Evolutionary conservation across 1,140 invertebrate genomes (phyloP), one percentile per base, ranked within the genome.

Genomic region (Monochamus saltuarius): DNA sequence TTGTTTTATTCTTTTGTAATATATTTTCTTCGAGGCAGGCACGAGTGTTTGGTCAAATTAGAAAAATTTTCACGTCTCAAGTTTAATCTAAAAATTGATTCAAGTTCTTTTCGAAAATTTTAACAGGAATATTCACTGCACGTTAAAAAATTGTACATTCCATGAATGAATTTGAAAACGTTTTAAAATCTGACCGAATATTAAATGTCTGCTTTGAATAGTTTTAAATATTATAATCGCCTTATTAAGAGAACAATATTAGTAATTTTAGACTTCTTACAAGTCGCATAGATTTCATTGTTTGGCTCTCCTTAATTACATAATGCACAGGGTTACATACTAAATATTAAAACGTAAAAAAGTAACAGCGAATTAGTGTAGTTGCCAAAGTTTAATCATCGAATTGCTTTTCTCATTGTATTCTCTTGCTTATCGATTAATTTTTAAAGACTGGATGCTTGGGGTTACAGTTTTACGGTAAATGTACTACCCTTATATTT

Each of bases 261-360:
- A 56, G 54, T 47, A 46, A 49, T 36, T 49, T 43, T 54, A 54
- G 42, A 53, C 39, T 57, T 59, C 56, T 38, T 63, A 49, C 17
- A 29, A 56, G 14, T 29, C 13, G 14, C 16, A 45, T 56, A 7
- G 16, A 11, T 36, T 43, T 43, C 9, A 52, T 49, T 35, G 19
- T 56, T 54, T 63, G 37, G 40, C 17, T 22, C 35, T 59, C 59
- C 51, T 55, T 53, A 52, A 64, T 22, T 66, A 51, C 49, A 36
- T 46, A 66, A 45, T 69, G 64, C 67, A 69, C 67, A 69, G 67
- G 67, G 66, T 68, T 66, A 60, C 62, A 46, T 56, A 56, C 35
- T 66, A 62, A 51, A 59, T 56, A 62, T 54, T 62, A 63, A 62
- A 59, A 55, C 54, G 43, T 56, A 39, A 16, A 46, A 22, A 42